Evolutionary conservation across 2,888 invertebrate species (phyloP).

Genomic region (Mythimna vitellina): DNA sequence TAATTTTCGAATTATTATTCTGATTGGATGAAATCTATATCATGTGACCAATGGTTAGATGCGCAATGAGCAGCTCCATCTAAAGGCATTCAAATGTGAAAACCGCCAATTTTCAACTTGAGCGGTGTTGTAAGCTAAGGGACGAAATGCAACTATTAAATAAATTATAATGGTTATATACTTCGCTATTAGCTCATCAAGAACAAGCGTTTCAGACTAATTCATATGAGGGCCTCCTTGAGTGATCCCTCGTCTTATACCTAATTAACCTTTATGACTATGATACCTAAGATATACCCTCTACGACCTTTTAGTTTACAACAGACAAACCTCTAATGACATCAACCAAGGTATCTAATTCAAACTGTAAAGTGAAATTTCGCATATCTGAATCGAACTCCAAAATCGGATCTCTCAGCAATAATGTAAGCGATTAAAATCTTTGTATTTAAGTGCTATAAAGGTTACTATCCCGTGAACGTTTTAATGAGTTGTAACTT

Average conservation of each 20-base stretch:
- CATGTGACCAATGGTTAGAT: too few relatives aligned
- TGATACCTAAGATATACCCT: conserved; percentile 15
- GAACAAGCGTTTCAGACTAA: not conserved
- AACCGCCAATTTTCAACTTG: too few relatives aligned
- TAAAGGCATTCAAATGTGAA: too few relatives aligned
- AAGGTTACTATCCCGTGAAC: conserved; percentile 42
- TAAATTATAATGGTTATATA: not conserved
- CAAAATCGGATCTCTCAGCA: conserved; percentile 11
- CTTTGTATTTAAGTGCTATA: conserved; percentile 45
- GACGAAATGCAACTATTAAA: not conserved
- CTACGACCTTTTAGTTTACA: conserved; percentile 8
- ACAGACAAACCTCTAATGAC: conserved; percentile 21
- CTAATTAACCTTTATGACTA: conserved; percentile 25
- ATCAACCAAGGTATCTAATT: conserved; percentile 27
- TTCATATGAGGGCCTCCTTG: not conserved
- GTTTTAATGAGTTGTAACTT: conserved; percentile 50
- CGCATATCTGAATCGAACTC: conserved; percentile 10
- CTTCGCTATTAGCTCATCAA: not conserved
- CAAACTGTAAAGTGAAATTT: conserved; percentile 48
- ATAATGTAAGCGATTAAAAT: conserved; percentile 35
- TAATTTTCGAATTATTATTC: too few relatives aligned
- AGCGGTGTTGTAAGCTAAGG: too few relatives aligned
- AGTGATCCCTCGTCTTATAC: not conserved
- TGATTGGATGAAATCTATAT: too few relatives aligned
- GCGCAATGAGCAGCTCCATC: too few relatives aligned